Conservation (phyloP, 1,140 invertebrate species). For the Telenomus remus region DNA sequence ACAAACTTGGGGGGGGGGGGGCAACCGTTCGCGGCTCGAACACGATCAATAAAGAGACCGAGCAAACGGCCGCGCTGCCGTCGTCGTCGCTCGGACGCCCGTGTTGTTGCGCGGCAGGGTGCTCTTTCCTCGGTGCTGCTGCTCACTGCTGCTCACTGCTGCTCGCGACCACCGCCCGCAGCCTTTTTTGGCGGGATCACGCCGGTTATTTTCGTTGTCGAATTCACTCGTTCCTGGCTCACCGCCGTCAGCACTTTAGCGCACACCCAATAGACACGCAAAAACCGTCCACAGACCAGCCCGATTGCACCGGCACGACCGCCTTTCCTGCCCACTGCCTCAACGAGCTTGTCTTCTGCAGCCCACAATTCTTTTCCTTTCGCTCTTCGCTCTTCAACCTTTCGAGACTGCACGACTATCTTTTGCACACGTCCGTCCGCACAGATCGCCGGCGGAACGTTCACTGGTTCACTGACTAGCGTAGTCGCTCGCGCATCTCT, state of each 20-base stretch:
- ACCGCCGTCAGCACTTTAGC: too few species aligned
- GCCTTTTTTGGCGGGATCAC: constrained; percentile 42
- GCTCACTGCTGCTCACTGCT: not conserved
- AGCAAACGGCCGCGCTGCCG: constrained; percentile 51
- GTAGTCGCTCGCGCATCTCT: constrained; percentile 61
- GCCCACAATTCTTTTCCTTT: not conserved
- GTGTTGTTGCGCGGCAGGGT: constrained; percentile 3
- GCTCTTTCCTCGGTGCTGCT: not conserved
- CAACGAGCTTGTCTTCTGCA: not conserved
- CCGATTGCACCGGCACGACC: not conserved
- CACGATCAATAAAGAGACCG: constrained; percentile 72
- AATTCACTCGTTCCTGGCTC: constrained; percentile 7
- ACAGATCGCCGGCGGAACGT: constrained; percentile 71
- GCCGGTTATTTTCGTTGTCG: constrained; percentile 37
- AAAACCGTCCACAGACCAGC: not conserved
- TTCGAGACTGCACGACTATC: not conserved
- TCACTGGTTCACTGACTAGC: constrained; percentile 75
- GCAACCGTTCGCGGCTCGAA: constrained; percentile 71
- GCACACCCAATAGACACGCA: not conserved
- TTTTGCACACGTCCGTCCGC: constrained; percentile 59
- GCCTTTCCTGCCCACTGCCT: not conserved
- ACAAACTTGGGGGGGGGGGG: constrained; percentile 59
- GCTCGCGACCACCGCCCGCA: constrained; percentile 8
- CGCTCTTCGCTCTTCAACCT: not conserved
- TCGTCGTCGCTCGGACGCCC: constrained; percentile 49